Conservation (phyloP, 2,113 vertebrate genomes). For the Gallinago undulata region DNA sequence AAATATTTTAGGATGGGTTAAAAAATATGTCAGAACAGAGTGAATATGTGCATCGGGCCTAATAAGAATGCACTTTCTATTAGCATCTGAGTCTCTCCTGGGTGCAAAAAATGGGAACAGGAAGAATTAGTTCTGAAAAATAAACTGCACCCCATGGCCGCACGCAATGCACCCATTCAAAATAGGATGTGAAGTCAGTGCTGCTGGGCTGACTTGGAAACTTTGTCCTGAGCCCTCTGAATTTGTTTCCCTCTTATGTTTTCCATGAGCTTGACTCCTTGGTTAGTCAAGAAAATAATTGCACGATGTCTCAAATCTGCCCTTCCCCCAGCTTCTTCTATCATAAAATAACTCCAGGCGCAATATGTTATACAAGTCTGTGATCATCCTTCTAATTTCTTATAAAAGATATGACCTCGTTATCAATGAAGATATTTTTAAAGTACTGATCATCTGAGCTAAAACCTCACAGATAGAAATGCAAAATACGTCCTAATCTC, state of each 20-base stretch:
- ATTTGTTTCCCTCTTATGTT: neutral
- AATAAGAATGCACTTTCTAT: neutral
- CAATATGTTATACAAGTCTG: conserved; percentile 64
- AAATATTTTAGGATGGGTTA: neutral
- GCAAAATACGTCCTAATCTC: conserved; percentile 1
- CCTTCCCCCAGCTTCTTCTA: conserved; percentile 57
- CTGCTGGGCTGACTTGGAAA: neutral
- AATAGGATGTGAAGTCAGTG: neutral
- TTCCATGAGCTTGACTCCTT: neutral
- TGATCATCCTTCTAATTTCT: conserved; percentile 65
- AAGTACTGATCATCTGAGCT: conserved; percentile 54
- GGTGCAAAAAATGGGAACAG: neutral
- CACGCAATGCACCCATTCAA: neutral
- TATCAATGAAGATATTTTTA: conserved; percentile 69
- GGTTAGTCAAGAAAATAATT: conserved; percentile 44
- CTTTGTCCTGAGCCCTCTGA: neutral
- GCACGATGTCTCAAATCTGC: conserved; percentile 12
- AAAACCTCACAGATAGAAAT: conserved; percentile 29
- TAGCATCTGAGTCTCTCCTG: neutral
- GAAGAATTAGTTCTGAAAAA: neutral
- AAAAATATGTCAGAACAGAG: neutral
- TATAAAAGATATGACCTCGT: conserved; percentile 64
- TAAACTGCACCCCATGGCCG: neutral
- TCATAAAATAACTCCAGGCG: conserved; percentile 60
- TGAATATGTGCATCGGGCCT: neutral